phyloP scores from a whole-genome alignment of 2,113 vertebrate genomes.

The Aptenodytes forsteri region DNA sequence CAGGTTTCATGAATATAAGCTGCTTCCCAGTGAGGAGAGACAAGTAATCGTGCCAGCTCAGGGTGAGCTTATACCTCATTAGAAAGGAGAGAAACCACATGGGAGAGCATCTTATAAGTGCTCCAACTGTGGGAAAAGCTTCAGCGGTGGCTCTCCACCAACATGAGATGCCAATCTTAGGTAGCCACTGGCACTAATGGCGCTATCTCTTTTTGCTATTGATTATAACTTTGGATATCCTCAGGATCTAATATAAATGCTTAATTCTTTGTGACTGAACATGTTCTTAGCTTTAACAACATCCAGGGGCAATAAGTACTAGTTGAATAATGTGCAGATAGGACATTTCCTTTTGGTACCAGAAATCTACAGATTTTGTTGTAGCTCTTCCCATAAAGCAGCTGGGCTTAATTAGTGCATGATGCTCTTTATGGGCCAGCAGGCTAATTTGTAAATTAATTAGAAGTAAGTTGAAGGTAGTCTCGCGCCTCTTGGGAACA shows the following conservation, averaged over 20 bases:
- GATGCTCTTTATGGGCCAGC: slow-evolving; percentile 20
- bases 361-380: not conserved
- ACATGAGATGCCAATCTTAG: not conserved
- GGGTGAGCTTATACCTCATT: not conserved
- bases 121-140: slow-evolving; percentile 12
- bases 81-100: not conserved
- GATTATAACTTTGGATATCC: not conserved
- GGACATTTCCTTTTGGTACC: not conserved
- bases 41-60: not conserved
- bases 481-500: not conserved
- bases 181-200: not conserved
- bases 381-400: not conserved
- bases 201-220: not conserved
- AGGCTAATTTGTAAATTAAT: slow-evolving; percentile 47
- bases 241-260: not conserved
- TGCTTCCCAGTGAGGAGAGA: not conserved
- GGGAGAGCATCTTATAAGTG: not conserved
- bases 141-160: not conserved
- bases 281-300: not conserved
- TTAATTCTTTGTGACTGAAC: not conserved
- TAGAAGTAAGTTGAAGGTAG: slow-evolving; percentile 29
- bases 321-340: not conserved
- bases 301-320: not conserved
- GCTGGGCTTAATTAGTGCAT: slow-evolving; percentile 30
- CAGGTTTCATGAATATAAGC: not conserved